Evolutionary conservation across 2,888 invertebrate genomes (phyloP), one percentile per base, ranked within the genome.

Genomic region (Latrodectus hesperus): DNA sequence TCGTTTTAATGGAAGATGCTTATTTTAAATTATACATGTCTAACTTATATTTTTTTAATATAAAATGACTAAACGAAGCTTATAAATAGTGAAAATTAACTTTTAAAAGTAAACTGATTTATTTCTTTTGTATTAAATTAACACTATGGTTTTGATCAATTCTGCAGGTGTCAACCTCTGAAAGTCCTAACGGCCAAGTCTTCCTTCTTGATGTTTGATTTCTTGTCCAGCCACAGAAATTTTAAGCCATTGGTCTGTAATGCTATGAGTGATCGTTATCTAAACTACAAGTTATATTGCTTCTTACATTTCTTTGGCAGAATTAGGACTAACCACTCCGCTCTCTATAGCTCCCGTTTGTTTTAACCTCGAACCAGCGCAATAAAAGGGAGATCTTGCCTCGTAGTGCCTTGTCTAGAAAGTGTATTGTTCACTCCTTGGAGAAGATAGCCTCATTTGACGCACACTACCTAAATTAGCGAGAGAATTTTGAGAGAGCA

Each of bases 201-300:
- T 75, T 55, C 70, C 38, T 78, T 55, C 84, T 84, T 84, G 72
- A 84, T 84, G 84, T 84, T 84, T 78, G 73, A 78, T 72, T 72
- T 71, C 73, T 72, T 67, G 17, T 68, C 65, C 49, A 73, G 65
- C 26, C 65, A 49, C 22, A 76, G 52, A 64, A 73, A 81, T 77
- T 81, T 72, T 77, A 77, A 77, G 65, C 81, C 86, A 17, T 22
- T 53, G 17, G 72, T 70, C 52, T 81, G 76, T 60, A 72, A 77
- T 87, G 86, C 76, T 81, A 87, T 87, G 86, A 87, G 86, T 76
- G 65, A 81, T 17, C 77, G 77, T 17, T 87, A 60, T n/a, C 67
- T 87, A 53, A 87, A 87, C 76, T 87, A 87, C 38, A 87, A 87
- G 52, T 67, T 87, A 65, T 87, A 87, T 22, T 87, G 86, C 67